Evolutionary conservation across 2,113 vertebrate genomes (phyloP), one percentile per base, ranked within the genome.

Genomic region (Acanthochromis polyacanthus): DNA sequence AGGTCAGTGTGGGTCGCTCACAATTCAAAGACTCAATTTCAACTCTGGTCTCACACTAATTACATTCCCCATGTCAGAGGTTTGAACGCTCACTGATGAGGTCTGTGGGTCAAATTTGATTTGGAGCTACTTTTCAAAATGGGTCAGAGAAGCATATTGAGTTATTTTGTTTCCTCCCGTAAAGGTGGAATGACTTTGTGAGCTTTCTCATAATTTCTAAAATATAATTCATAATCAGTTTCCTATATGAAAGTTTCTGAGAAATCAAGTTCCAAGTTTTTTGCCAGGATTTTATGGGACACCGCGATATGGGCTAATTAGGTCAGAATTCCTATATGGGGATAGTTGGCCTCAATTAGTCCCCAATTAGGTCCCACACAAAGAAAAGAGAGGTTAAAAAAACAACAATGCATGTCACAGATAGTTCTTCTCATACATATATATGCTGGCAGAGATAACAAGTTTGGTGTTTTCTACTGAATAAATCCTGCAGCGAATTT

Each of bases 261-360:
- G 10, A 70, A 76, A 77, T 75, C 16, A 57, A 51, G 15, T 38
- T 30, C 15, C 0, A 51, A 36, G n/a, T 65, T 78, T 36, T 73
- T 63, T 1, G 40, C 19, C 8, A 51, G 61, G 9, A 57, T 53
- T 66, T 30, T 6, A 23, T 61, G 58, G 59, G 71, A 76, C 71
- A 52, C 19, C 3, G 45, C 73, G 2, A 51, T 71, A 20, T 52
- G 56, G 60, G 59, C 51, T 80, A 79, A 85, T 74, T 72, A 58
- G 77, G 67, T 72, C 67, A 60, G 15, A 81, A 25, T 63, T 23
- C 45, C 72, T 52, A 11, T 46, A 20, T 78, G 66, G 83, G 67
- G 64, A 84, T 84, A 55, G 71, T 4, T 88, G 71, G 73, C 70
- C 88, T 85, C 82, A 84, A 79, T 88, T 86, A 78, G 73, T 23